A percentile compares a stretch with the other conserved stretches of the same genome.
Evolutionary conservation across 2,113 vertebrate species (phyloP).

Genomic region (Marmota monax): DNA sequence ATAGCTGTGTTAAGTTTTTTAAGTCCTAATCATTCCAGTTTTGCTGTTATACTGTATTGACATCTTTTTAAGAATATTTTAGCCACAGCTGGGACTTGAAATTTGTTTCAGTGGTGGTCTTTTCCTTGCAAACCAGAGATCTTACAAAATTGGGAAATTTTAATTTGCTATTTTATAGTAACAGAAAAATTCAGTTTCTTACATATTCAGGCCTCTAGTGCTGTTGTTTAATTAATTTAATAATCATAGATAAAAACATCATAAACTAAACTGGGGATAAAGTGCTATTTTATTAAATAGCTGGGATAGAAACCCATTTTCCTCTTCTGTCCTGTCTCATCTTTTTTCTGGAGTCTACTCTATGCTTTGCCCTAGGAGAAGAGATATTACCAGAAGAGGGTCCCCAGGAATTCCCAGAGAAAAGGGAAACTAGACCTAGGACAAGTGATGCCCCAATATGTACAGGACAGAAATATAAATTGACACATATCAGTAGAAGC

Average conservation of each 20-base stretch:
- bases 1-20: background rate
- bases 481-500: too few relatives aligned
- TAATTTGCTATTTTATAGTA: conserved; percentile 12
- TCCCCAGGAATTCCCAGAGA: too few relatives aligned
- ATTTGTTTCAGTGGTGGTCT: background rate
- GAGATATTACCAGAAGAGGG: too few relatives aligned
- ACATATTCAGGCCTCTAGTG: background rate
- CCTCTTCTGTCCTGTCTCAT: background rate
- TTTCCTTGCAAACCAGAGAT: conserved; percentile 36
- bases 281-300: background rate
- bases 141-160: conserved; percentile 17
- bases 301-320: background rate
- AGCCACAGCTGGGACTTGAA: background rate
- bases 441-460: too few relatives aligned
- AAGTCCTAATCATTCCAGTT: background rate
- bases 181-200: background rate
- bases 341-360: background rate
- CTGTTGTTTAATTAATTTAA: background rate
- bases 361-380: background rate
- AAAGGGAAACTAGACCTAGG: too few relatives aligned
- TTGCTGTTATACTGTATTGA: background rate
- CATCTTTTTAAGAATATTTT: conserved; percentile 15
- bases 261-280: background rate
- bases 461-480: too few relatives aligned
- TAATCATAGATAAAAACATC: background rate